phyloP scores from a whole-genome alignment of 2,797 vertebrate genomes.

The Amphiprion clarkii region DNA sequence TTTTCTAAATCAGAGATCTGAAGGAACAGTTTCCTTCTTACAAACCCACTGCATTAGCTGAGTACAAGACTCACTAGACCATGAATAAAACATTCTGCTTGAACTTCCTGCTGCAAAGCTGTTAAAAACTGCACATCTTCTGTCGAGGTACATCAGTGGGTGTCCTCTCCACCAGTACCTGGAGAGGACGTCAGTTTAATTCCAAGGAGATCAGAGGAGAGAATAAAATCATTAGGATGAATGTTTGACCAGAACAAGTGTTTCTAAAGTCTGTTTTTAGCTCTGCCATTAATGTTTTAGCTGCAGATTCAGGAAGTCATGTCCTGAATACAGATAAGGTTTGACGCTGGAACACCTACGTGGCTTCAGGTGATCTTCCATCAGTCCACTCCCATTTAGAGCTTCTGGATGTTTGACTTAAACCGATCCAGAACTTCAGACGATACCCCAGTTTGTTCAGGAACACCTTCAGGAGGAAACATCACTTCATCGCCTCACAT shows the following conservation, averaged over 20 bases:
- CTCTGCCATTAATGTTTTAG: no score
- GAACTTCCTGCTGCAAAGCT: background rate
- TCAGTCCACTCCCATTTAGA: conserved; percentile 29
- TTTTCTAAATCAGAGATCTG: background rate
- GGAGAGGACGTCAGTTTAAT: background rate
- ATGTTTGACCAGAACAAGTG: no score
- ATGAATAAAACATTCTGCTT: background rate
- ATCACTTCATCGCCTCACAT: background rate
- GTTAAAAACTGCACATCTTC: conserved; percentile 36
- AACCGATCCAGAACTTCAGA: conserved; percentile 38
- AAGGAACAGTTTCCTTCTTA: conserved; percentile 1
- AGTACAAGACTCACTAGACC: background rate
- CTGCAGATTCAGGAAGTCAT: no score
- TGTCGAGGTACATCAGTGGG: background rate
- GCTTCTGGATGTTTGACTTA: background rate
- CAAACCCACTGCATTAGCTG: conserved; percentile 8
- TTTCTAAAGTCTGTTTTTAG: no score
- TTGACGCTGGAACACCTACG: conserved; percentile 4
- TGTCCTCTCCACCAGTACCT: conserved; percentile 1
- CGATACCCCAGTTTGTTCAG: conserved; percentile 10
- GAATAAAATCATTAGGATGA: no score
- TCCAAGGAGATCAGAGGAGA: no score
- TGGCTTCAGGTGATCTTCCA: background rate
- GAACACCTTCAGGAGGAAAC: conserved; percentile 7
- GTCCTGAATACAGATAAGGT: no score